Conservation (phyloP, 1,140 invertebrate species). For the Anadara kagoshimensis region DNA sequence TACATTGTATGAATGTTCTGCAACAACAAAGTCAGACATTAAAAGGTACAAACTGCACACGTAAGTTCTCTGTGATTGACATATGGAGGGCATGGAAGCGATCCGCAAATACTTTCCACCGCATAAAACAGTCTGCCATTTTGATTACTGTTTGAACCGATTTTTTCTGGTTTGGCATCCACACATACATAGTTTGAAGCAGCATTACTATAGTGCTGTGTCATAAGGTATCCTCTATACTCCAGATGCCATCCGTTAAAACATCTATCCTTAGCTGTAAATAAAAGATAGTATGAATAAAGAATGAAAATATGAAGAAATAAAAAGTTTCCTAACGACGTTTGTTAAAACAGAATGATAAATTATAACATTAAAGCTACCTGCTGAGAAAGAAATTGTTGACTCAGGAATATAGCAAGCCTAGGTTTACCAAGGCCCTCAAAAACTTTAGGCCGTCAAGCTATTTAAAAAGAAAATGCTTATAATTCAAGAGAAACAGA, state of each 20-base stretch:
- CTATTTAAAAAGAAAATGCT: no score
- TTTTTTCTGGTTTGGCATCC: slow-evolving; percentile 19
- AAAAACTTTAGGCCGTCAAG: no score
- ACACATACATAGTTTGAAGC: slow-evolving; percentile 17
- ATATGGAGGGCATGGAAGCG: slow-evolving; percentile 34
- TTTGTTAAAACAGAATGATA: no score
- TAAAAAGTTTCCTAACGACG: no score
- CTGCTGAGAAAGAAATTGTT: no score
- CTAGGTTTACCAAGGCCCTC: no score
- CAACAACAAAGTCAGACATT: no score
- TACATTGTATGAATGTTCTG: no score
- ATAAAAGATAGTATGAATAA: not conserved
- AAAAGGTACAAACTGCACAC: slow-evolving; percentile 26
- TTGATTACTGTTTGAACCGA: slow-evolving; percentile 1
- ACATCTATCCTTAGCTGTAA: slow-evolving; percentile 17
- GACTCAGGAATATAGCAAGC: no score
- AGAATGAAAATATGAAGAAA: no score
- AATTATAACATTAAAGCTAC: no score
- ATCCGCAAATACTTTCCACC: slow-evolving; percentile 23
- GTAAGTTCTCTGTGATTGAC: slow-evolving; percentile 3
- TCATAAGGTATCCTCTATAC: slow-evolving; percentile 6
- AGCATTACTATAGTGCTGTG: not conserved
- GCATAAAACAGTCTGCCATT: slow-evolving; percentile 36
- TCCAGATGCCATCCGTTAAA: not conserved
- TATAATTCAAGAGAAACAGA: no score